Conservation (phyloP, 2,797 vertebrate genomes). For the Schizopygopsis malacanthus region DNA sequence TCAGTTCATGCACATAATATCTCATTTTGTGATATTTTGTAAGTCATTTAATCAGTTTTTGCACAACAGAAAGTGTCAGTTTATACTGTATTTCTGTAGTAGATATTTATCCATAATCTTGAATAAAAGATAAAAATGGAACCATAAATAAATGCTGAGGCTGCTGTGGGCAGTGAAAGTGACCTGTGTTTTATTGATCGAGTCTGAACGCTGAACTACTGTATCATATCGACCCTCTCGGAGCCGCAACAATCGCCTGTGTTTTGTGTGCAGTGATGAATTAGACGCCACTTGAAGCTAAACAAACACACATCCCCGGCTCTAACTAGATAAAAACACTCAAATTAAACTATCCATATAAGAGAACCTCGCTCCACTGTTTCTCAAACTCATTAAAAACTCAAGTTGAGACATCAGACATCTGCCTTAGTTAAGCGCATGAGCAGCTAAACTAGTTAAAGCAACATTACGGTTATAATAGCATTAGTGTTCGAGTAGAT, state of each 20-base stretch:
- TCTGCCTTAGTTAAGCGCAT: neutral
- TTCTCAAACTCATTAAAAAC: conserved; percentile 21
- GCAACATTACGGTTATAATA: neutral
- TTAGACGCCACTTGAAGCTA: neutral
- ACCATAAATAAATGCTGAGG: neutral
- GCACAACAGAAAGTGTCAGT: neutral
- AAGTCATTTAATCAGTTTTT: neutral
- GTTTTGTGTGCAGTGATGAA: conserved; percentile 29
- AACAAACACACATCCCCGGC: neutral
- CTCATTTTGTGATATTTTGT: neutral
- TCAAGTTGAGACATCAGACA: neutral
- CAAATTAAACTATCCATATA: neutral
- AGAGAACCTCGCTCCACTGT: neutral
- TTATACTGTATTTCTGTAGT: neutral
- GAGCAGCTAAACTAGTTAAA: conserved; percentile 14
- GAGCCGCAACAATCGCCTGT: neutral
- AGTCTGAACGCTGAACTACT: conserved; percentile 14
- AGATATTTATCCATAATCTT: neutral
- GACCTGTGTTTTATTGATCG: conserved; percentile 32
- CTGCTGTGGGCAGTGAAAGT: conserved; percentile 6
- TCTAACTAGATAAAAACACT: conserved; percentile 22
- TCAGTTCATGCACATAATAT: neutral
- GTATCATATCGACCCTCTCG: conserved; percentile 14
- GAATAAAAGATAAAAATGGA: conserved; percentile 14
- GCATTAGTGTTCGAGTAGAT: neutral